A percentile compares a stretch with the other conserved stretches of the same genome.
phyloP scores from a whole-genome alignment of 2,888 invertebrate genomes.

The Folsomia candida region DNA sequence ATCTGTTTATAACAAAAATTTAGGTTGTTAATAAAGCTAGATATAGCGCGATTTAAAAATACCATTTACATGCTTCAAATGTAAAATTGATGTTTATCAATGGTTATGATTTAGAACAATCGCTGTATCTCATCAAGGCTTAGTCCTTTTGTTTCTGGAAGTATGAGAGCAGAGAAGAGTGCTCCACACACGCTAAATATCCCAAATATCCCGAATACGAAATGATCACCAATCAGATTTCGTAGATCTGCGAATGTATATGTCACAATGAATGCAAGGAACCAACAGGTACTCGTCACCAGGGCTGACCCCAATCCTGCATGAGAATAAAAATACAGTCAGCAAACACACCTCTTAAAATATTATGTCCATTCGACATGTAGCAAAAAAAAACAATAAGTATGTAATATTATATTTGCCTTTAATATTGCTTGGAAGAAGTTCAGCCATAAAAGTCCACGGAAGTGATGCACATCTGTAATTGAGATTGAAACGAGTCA shows the following conservation, averaged over 20 bases:
- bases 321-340: too few species aligned
- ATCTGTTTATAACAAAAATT: too few species aligned
- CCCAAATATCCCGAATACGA: constrained; percentile 43
- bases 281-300: constrained; percentile 73
- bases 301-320: constrained; percentile 67
- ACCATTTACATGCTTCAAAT: too few species aligned
- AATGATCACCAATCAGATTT: neutral
- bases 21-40: too few species aligned
- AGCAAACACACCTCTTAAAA: constrained; percentile 8
- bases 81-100: too few species aligned
- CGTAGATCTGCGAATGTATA: constrained; percentile 50
- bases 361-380: neutral
- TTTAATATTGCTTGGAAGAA: constrained; percentile 70
- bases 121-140: constrained; percentile 66
- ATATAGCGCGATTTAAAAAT: too few species aligned
- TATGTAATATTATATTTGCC: too few species aligned
- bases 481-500: too few species aligned
- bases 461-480: constrained; percentile 70
- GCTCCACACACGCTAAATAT: constrained; percentile 34
- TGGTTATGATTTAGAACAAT: too few species aligned
- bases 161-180: constrained; percentile 55
- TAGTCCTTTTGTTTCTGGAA: constrained; percentile 82
- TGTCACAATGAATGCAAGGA: constrained; percentile 63
- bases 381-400: neutral
- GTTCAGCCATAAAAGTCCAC: constrained; percentile 78